A percentile compares a stretch with the other conserved stretches of the same genome.
Evolutionary conservation across 2,888 invertebrate species (phyloP).

Genomic region (Cylloceria caligata): DNA sequence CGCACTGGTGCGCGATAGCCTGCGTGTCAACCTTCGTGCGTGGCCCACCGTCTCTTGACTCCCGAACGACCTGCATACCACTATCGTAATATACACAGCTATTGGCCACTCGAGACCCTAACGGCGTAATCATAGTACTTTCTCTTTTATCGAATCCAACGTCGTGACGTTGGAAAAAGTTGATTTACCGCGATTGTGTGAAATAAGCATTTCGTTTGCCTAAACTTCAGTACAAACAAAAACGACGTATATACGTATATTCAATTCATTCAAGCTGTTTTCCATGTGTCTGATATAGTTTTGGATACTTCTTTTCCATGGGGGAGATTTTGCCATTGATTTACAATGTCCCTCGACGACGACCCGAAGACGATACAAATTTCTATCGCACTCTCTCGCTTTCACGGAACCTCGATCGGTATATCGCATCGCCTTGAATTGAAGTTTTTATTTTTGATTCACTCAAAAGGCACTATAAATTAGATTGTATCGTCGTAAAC

Average conservation of each 20-base stretch:
- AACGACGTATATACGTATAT: not conserved
- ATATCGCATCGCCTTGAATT: no score
- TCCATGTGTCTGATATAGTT: no score
- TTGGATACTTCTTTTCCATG: no score
- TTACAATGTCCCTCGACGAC: no score
- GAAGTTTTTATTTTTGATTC: no score
- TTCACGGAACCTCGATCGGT: no score
- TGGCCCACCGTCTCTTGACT: conserved; percentile 56
- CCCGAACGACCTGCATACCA: conserved; percentile 12
- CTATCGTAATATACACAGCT: not conserved
- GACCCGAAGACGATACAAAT: no score
- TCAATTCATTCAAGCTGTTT: not conserved
- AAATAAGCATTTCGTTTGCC: not conserved
- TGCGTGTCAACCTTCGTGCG: conserved; percentile 69
- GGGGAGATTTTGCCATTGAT: no score
- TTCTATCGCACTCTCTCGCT: no score
- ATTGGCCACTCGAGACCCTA: conserved; percentile 3
- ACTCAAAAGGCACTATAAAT: not conserved
- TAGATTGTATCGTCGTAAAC: not conserved
- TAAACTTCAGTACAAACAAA: not conserved
- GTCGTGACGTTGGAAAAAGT: not conserved
- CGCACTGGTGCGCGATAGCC: conserved; percentile 66
- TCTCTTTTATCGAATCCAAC: not conserved
- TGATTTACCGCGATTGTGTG: not conserved
- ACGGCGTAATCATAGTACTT: not conserved